phyloP scores from a whole-genome alignment of 2,797 vertebrate species.

The Mastacembelus armatus region DNA sequence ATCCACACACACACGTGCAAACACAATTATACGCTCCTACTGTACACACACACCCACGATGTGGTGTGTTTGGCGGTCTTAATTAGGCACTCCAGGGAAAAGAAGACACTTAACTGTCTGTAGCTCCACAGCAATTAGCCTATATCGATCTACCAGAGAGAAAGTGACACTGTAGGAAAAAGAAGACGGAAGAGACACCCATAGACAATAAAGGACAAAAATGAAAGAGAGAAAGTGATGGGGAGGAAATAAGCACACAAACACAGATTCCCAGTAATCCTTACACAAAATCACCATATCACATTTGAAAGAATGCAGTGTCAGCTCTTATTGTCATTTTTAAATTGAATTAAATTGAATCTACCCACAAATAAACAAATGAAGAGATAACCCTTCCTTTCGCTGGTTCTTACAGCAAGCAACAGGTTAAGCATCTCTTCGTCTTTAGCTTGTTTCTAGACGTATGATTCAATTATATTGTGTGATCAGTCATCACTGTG shows the following conservation, averaged over 20 bases:
- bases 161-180: conserved; percentile 8
- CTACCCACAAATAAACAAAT: conserved; percentile 10
- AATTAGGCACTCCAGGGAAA: conserved; percentile 63
- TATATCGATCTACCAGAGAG: conserved; percentile 52
- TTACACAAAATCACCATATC: conserved; percentile 2
- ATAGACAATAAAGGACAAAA: background rate
- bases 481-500: conserved; percentile 19
- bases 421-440: background rate
- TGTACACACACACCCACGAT: background rate
- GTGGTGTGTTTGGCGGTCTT: conserved; percentile 43
- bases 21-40: background rate
- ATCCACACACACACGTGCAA: background rate
- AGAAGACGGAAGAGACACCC: conserved; percentile 3
- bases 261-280: conserved; percentile 3
- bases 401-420: background rate
- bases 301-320: too few species aligned
- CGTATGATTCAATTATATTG: conserved; percentile 41
- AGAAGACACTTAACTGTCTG: conserved; percentile 45
- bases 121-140: conserved; percentile 61
- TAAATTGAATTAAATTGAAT: conserved; percentile 17
- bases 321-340: conserved; percentile 11
- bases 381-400: background rate
- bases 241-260: background rate
- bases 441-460: conserved; percentile 9
- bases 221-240: background rate